Base-by-base conservation (phyloP, 1,140 invertebrate species). In the Lysiphlebus fabarum region DNA sequence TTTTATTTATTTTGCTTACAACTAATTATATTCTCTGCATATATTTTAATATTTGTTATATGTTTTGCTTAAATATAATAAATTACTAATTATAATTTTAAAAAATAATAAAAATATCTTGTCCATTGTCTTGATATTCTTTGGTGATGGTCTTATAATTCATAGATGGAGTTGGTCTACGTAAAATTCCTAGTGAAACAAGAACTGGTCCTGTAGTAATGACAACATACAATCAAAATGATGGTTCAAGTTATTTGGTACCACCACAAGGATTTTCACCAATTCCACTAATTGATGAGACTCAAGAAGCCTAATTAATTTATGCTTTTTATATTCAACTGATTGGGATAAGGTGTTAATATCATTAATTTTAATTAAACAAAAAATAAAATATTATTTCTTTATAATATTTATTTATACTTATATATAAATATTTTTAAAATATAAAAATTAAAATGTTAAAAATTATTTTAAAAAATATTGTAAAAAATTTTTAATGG, bases 201-300 rank as follows among this genome's bases (percentile, higher is more conserved):
- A 70, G 65, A 62, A 70, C 64, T 12, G 61, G 56, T 9, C 66
- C 69, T 8, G 58, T 69, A 33, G 61, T 72, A 49, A 49, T 69
- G 63, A 70, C 62, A 38, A 60, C 63, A 10, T 53, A 66, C 43
- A 59, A 53, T 51, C 72, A 71, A 53, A 41, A 47, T 42, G 68
- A 71, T 49, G 62, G 55, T 17, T 59, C 67, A 49, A 65, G 64
- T 47, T 70, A 62, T 43, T 55, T 70, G 56, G 56, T 65, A 34
- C 56, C 59, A 42, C 62, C 66, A n/a, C 67, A 72, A 63, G 64
- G 63, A 48, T 45, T 58, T 48, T 50, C 56, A 11, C 71, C 75
- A 62, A 75, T 76, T 68, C 73, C 73, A 59, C 67, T 66, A 58
- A 76, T 75, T 62, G 71, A 74, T 59, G 73, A 73, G 49, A 65